Conservation (phyloP, 2,797 vertebrate genomes). For the Pempheris klunzingeri region DNA sequence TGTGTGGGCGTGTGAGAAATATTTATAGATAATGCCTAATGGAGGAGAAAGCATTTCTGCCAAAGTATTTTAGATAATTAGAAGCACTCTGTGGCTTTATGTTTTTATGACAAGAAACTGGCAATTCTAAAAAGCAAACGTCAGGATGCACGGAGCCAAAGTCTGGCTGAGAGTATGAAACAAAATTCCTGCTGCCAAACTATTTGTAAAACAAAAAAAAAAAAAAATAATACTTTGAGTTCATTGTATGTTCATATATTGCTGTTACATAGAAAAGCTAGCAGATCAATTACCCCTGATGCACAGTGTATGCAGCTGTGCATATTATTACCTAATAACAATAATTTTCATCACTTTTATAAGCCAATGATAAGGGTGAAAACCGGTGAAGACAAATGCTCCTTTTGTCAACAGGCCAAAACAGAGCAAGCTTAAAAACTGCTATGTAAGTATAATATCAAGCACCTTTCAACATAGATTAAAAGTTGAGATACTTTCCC, state of each 20-base stretch:
- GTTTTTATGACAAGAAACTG: conserved; percentile 36
- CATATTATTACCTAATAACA: too few species aligned
- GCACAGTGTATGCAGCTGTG: background rate
- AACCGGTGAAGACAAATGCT: conserved; percentile 17
- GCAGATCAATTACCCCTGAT: background rate
- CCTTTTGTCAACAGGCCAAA: conserved; percentile 33
- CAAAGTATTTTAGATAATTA: conserved; percentile 46
- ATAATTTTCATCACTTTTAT: conserved; percentile 25
- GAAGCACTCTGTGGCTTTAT: conserved; percentile 26
- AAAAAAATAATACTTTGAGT: too few species aligned
- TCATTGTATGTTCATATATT: conserved; percentile 3
- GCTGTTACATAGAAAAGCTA: background rate
- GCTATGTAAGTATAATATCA: conserved; percentile 2
- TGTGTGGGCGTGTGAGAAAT: conserved; percentile 29
- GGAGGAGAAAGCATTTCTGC: conserved; percentile 34
- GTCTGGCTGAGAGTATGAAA: conserved; percentile 20
- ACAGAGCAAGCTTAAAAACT: background rate
- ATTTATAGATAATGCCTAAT: conserved; percentile 26
- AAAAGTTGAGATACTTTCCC: conserved; percentile 15
- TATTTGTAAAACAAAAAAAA: conserved; percentile 1
- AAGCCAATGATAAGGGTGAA: too few species aligned
- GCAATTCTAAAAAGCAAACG: conserved; percentile 25
- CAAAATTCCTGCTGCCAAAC: conserved; percentile 11
- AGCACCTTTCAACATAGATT: conserved; percentile 16
- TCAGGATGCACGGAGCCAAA: conserved; percentile 15